phyloP scores from a whole-genome alignment of 2,113 vertebrate genomes.

The Ictalurus punctatus region DNA sequence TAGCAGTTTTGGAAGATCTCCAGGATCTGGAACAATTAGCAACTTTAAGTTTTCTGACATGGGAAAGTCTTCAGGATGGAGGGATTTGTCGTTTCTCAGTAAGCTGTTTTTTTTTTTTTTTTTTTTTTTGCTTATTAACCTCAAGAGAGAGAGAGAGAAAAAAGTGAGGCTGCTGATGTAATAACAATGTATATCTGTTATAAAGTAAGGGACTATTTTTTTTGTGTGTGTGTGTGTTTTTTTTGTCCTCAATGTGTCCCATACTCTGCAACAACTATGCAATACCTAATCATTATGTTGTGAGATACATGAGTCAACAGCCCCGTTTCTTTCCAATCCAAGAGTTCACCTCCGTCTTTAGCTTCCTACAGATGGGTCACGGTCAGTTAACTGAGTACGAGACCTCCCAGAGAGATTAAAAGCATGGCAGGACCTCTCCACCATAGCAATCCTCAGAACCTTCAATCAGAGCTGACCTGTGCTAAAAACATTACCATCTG shows the following conservation, averaged over 20 bases:
- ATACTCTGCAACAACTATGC: background rate
- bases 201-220: background rate
- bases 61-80: background rate
- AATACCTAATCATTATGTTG: constrained; percentile 21
- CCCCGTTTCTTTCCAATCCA: background rate
- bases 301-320: background rate
- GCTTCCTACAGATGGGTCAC: constrained; percentile 32
- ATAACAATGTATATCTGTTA: background rate
- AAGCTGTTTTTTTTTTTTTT: background rate
- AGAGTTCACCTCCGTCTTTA: background rate
- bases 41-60: background rate
- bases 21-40: background rate
- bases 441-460: background rate
- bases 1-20: background rate
- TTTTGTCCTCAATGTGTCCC: background rate
- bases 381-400: constrained; percentile 14
- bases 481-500: constrained; percentile 34
- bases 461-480: constrained; percentile 28
- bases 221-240: background rate
- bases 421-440: background rate
- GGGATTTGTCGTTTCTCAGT: background rate
- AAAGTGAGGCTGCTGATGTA: background rate
- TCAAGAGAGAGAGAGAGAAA: background rate
- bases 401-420: background rate
- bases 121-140: background rate